A percentile compares a stretch with the other conserved stretches of the same genome.
Evolutionary conservation across 2,888 invertebrate species (phyloP).

Genomic region (Cheilosia impressa): DNA sequence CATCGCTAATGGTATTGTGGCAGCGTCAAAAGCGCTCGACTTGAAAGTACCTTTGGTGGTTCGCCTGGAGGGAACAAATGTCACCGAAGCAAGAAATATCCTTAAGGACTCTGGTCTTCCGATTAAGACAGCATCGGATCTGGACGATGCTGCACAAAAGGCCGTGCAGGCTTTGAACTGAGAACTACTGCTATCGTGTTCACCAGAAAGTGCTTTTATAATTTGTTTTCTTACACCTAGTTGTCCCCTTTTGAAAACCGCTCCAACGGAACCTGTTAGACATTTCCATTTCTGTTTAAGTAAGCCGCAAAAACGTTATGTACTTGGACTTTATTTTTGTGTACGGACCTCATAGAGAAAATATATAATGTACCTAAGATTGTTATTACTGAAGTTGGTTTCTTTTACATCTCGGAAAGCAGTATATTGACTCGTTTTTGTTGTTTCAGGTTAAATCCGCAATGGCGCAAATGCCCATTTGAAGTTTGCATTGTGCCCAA

Average conservation of each 20-base stretch:
- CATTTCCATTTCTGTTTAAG: constrained; percentile 34
- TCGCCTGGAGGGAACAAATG: constrained; percentile 97
- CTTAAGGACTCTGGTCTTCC: constrained; percentile 92
- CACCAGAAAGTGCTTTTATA: constrained; percentile 30
- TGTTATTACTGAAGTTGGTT: constrained; percentile 12
- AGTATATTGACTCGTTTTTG: too few relatives aligned
- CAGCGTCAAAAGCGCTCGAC: constrained; percentile 91
- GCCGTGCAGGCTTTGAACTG: constrained; percentile 87
- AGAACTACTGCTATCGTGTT: constrained; percentile 4
- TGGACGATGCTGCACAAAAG: constrained; percentile 96
- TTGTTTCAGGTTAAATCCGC: too few relatives aligned
- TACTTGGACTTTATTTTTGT: constrained; percentile 8
- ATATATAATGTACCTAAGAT: background rate
- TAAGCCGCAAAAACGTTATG: constrained; percentile 8
- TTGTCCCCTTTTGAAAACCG: background rate
- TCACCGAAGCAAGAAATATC: constrained; percentile 91
- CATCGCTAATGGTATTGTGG: constrained; percentile 97
- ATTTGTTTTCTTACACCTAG: background rate
- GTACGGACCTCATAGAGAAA: background rate
- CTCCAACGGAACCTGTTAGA: constrained; percentile 1
- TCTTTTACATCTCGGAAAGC: background rate
- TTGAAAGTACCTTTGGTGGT: constrained; percentile 95
- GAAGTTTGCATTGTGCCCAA: too few relatives aligned
- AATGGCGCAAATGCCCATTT: too few relatives aligned
- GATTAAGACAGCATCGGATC: constrained; percentile 91